Evolutionary conservation across 1,140 invertebrate species (phyloP), one percentile per base, ranked within the genome.

Genomic region (Calliopsis andreniformis): DNA sequence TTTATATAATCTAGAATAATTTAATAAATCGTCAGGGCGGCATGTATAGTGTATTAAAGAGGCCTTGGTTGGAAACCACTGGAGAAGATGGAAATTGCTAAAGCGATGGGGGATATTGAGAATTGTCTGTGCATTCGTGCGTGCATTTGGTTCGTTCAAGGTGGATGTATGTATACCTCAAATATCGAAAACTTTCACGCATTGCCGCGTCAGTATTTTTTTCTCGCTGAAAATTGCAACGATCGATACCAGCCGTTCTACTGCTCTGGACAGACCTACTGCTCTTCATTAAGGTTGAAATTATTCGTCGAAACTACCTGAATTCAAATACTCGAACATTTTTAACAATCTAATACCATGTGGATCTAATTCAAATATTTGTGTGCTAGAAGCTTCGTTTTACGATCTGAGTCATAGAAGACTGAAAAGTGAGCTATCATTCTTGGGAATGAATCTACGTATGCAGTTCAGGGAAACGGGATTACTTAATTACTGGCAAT

Each of bases 1-100:
- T 51, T 67, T 35, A 35, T 53, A 25, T 67, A 67, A 67, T 67
- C 45, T 39, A 30, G 14, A 67, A 67, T 67, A 67, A 67, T 67
- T 67, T 53, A 67, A 67, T 67, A 67, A 67, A 51, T 67, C 47
- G 63, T 1, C 30, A 30, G 0, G 6, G 30, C 16, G 47, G 45
- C 32, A 51, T 67, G 28, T 16, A 35, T 25, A 30, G 30, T 0
- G 30, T 18, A 42, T 55, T 30, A 28, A n/a, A 47, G 16, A 14
- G 16, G 30, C 14, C 23, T 14, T 23, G 16, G 12, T 25, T 55
- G 30, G 23, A 55, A 32, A 42, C 23, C 49, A 23, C 0, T 49
- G 18, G 16, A 42, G 32, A 32, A 55, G 23, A 55, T 55, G 66
- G 18, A 42, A 68, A 55, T 68, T 68, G 35, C 18, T 23, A 18